Evolutionary conservation across 2,888 invertebrate species (phyloP).

Genomic region (Eurytoma adleriae): DNA sequence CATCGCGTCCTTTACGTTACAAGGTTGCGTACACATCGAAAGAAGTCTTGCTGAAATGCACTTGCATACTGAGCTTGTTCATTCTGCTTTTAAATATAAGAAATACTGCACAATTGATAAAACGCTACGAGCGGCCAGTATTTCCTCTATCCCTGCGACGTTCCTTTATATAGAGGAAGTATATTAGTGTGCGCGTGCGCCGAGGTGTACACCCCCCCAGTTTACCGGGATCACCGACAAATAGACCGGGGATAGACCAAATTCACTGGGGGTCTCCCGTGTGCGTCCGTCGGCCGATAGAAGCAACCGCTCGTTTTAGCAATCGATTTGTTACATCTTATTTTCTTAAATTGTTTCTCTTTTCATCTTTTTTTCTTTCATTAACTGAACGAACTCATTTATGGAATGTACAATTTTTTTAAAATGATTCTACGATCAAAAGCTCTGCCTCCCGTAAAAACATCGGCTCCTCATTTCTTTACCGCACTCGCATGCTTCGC

Average conservation of each 20-base stretch:
- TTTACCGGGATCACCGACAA: too few species aligned
- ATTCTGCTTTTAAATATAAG: slow-evolving; percentile 59
- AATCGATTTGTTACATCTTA: too few species aligned
- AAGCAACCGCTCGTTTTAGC: too few species aligned
- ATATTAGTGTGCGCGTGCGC: not conserved
- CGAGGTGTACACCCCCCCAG: too few species aligned
- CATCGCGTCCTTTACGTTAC: not conserved
- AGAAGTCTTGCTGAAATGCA: slow-evolving; percentile 62
- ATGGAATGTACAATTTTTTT: slow-evolving; percentile 89
- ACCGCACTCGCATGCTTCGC: slow-evolving; percentile 35
- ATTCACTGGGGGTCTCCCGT: too few species aligned
- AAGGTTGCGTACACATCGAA: not conserved
- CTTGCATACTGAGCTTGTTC: slow-evolving; percentile 66
- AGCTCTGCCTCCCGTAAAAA: slow-evolving; percentile 29
- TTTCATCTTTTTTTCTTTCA: slow-evolving; percentile 52
- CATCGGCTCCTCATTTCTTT: slow-evolving; percentile 21
- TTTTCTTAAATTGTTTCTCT: too few species aligned
- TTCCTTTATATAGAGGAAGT: not conserved
- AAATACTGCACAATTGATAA: slow-evolving; percentile 68
- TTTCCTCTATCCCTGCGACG: not conserved
- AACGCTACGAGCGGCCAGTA: slow-evolving; percentile 7
- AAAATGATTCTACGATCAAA: slow-evolving; percentile 61
- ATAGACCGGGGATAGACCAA: too few species aligned
- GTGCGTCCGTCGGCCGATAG: too few species aligned
- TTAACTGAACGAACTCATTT: slow-evolving; percentile 79